phyloP scores from a whole-genome alignment of 2,888 invertebrate species.

The Drosophila mimetica region DNA sequence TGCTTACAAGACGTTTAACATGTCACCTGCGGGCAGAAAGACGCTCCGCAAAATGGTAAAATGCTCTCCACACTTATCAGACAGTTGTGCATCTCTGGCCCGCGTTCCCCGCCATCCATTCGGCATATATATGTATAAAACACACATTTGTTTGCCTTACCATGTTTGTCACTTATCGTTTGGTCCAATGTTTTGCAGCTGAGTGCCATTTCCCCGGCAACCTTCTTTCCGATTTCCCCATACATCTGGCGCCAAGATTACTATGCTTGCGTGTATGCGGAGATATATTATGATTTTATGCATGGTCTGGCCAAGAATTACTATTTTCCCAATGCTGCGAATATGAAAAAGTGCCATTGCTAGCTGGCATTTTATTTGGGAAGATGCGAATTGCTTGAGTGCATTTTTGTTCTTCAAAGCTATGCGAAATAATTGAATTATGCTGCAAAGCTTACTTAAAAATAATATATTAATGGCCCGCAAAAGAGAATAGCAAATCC shows the following conservation, averaged over 20 bases:
- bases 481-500: too few species aligned
- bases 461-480: background rate
- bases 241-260: constrained; percentile 19
- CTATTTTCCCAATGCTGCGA: constrained; percentile 17
- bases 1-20: constrained; percentile 79
- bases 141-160: constrained; percentile 74
- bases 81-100: constrained; percentile 71
- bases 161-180: constrained; percentile 78
- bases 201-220: constrained; percentile 43
- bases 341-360: constrained; percentile 18
- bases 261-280: constrained; percentile 14
- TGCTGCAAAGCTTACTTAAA: background rate
- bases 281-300: constrained; percentile 75
- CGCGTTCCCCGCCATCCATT: background rate
- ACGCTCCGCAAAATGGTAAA: constrained; percentile 59
- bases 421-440: background rate
- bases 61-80: constrained; percentile 72
- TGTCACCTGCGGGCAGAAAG: constrained; percentile 77
- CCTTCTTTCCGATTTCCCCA: constrained; percentile 34
- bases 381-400: constrained; percentile 3
- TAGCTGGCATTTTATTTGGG: background rate
- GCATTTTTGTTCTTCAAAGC: background rate
- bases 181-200: constrained; percentile 57
- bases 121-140: constrained; percentile 58
- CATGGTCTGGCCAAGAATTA: constrained; percentile 55